Conservation (phyloP, 2,888 invertebrate genomes). For the Ommatoiulus sabulosus region DNA sequence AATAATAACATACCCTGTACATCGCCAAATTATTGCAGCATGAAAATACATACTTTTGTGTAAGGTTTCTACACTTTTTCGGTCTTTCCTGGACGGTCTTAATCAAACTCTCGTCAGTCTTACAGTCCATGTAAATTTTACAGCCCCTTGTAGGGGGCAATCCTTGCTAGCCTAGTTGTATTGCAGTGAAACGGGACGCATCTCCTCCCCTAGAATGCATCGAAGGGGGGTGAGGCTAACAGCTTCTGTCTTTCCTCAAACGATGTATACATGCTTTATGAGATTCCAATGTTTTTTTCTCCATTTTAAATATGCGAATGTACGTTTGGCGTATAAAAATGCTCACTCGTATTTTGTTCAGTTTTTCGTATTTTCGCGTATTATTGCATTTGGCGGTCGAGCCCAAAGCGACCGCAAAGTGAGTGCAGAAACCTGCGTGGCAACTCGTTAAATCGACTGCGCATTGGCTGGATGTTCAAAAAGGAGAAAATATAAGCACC, state of each 20-base stretch:
- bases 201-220: neutral
- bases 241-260: neutral
- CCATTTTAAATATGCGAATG: neutral
- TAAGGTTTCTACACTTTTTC: no score
- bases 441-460: conserved; percentile 51
- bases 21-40: no score
- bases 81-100: no score
- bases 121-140: neutral
- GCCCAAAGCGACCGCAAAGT: conserved; percentile 50
- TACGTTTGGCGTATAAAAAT: neutral
- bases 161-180: neutral
- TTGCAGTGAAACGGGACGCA: neutral
- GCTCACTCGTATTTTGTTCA: neutral
- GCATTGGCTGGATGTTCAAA: conserved; percentile 42
- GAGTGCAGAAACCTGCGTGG: conserved; percentile 42
- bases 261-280: neutral
- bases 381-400: conserved; percentile 42
- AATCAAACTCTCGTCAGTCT: neutral
- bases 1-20: no score
- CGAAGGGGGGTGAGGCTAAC: neutral
- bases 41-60: no score
- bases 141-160: neutral
- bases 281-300: conserved; percentile 12
- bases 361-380: conserved; percentile 5
- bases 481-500: conserved; percentile 52